Evolutionary conservation across 2,797 vertebrate genomes (phyloP).

Genomic region (Vireo griseus): DNA sequence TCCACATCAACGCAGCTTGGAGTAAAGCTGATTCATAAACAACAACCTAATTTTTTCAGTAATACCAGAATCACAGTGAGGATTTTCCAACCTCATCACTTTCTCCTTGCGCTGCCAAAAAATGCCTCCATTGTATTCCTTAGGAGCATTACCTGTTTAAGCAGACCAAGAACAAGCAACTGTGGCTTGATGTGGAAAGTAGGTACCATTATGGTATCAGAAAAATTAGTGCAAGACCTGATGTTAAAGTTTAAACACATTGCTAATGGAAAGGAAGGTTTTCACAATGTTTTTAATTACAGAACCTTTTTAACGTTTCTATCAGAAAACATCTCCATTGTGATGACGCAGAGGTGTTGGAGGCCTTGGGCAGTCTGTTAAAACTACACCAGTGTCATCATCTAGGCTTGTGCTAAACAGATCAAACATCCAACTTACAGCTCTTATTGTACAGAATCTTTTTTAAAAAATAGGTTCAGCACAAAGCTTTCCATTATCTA

Average conservation of each 20-base stretch:
- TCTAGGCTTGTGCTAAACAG: neutral
- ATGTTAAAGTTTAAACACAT: neutral
- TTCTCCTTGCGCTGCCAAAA: neutral
- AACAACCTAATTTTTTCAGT: neutral
- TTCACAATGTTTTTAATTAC: neutral
- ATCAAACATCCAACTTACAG: neutral
- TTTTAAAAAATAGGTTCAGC: neutral
- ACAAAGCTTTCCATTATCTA: neutral
- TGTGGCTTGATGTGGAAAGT: neutral
- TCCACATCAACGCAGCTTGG: neutral
- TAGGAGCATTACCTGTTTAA: neutral
- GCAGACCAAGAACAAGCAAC: neutral
- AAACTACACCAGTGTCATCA: neutral
- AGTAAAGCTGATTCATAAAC: neutral
- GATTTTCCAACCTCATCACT: neutral
- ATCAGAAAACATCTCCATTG: neutral
- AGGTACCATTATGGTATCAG: accelerated
- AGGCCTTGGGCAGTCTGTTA: neutral
- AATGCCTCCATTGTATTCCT: neutral
- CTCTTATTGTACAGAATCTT: neutral
- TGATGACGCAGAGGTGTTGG: neutral
- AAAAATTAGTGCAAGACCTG: neutral
- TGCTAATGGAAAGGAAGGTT: accelerated
- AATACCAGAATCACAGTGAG: neutral
- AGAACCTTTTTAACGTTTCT: neutral